A percentile compares a stretch with the other conserved stretches of the same genome.
Conservation (phyloP, 2,888 invertebrate species). For the Conistra vaccinii region DNA sequence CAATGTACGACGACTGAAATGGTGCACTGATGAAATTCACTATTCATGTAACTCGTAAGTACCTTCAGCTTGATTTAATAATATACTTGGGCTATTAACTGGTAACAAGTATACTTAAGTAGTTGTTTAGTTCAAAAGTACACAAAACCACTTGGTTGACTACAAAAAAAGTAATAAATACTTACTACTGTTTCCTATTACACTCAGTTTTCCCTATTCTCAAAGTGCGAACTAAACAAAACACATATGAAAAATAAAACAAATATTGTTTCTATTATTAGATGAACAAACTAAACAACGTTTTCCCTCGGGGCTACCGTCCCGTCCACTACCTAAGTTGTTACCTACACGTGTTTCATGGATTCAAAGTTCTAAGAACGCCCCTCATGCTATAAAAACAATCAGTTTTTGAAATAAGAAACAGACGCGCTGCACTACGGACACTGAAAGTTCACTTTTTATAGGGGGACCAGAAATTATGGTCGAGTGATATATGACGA, state of each 20-base stretch:
- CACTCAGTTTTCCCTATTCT: constrained; percentile 20
- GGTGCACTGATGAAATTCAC: neutral
- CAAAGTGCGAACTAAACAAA: constrained; percentile 43
- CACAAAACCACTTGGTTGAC: neutral
- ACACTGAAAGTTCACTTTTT: constrained; percentile 84
- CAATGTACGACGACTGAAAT: constrained; percentile 5
- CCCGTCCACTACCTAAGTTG: constrained; percentile 56
- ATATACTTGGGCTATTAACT: neutral
- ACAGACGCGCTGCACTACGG: constrained; percentile 81
- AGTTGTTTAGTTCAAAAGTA: neutral
- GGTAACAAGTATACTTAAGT: neutral
- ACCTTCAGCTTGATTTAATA: neutral
- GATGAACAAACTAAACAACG: constrained; percentile 63
- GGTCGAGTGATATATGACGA: constrained; percentile 86
- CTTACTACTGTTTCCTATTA: neutral
- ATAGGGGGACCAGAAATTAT: constrained; percentile 85
- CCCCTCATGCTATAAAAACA: constrained; percentile 84
- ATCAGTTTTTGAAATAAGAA: constrained; percentile 88
- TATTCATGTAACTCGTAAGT: neutral
- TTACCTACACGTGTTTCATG: constrained; percentile 82
- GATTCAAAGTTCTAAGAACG: constrained; percentile 81
- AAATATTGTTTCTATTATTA: constrained; percentile 60
- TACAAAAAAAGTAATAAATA: too few species aligned
- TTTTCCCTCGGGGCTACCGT: constrained; percentile 49
- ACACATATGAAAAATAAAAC: constrained; percentile 51